These are phyloP conservation scores for Orthonevra nobilis DNA, from an alignment of 2,888 invertebrate species.

Conservation along the genomic window DNA sequence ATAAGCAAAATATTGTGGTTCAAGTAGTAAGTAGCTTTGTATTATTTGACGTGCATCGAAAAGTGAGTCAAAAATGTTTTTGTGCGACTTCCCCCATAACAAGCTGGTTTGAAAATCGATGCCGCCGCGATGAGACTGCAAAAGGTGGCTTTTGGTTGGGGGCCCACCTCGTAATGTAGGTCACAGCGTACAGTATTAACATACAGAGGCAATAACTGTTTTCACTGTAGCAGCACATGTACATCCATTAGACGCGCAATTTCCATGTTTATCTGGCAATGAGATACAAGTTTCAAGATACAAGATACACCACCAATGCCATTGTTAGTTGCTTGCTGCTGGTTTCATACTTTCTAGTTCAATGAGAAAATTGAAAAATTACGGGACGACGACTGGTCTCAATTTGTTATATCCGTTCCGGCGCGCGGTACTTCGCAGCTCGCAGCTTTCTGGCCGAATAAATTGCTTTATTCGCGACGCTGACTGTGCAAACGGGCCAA, in stretches of 20 bases:
- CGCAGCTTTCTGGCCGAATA: constrained; percentile 53
- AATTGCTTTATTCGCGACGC: constrained; percentile 50
- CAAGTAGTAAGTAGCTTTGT: constrained; percentile 58
- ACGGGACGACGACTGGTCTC: constrained; percentile 51
- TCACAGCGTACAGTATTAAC: constrained; percentile 59
- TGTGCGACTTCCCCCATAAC: constrained; percentile 14
- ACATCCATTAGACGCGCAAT: constrained; percentile 28
- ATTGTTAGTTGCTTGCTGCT: no score
- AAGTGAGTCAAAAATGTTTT: constrained; percentile 21
- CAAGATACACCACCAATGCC: constrained; percentile 30
- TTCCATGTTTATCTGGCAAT: constrained; percentile 18
- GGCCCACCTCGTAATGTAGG: constrained; percentile 55
- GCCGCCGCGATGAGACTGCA: constrained; percentile 50
- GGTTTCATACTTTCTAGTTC: constrained; percentile 58
- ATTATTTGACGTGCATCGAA: background rate
- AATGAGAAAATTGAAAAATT: constrained; percentile 70
- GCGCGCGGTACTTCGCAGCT: constrained; percentile 29
- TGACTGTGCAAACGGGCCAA: constrained; percentile 22
- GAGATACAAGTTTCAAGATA: no score
- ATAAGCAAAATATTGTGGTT: constrained; percentile 5
- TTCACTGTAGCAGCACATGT: constrained; percentile 10
- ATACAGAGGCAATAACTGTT: constrained; percentile 41
- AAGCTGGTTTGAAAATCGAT: constrained; percentile 61
- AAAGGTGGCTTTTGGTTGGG: no score
- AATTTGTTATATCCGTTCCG: constrained; percentile 65